phyloP scores from a whole-genome alignment of 2,113 vertebrate genomes.

The Ailuropoda melanoleuca region DNA sequence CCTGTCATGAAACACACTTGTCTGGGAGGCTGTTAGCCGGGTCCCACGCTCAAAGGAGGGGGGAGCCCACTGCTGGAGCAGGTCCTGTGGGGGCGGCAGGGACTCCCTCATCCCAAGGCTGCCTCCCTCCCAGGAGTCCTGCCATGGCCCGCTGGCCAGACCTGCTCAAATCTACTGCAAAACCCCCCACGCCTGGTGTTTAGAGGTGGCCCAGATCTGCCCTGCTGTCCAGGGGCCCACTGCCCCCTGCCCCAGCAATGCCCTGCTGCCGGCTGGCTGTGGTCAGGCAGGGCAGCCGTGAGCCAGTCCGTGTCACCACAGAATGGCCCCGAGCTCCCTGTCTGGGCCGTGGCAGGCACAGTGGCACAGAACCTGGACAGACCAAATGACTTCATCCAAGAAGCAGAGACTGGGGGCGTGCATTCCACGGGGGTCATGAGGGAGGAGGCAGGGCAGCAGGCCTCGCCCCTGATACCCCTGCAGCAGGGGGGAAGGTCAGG shows the following conservation, averaged over 20 bases:
- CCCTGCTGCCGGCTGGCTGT: neutral
- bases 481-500: neutral
- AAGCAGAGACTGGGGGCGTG: neutral
- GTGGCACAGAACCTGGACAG: neutral
- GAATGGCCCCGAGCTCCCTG: fast-evolving
- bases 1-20: neutral
- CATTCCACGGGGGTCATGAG: fast-evolving
- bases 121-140: neutral
- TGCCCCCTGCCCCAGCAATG: fast-evolving
- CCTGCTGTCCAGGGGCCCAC: too few relatives aligned
- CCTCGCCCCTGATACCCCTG: fast-evolving
- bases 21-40: neutral
- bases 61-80: neutral
- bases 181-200: neutral
- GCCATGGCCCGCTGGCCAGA: neutral
- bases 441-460: neutral
- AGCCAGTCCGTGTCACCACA: fast-evolving
- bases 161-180: neutral
- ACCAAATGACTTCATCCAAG: too few relatives aligned
- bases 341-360: neutral
- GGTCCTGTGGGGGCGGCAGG: too few relatives aligned
- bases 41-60: neutral
- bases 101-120: neutral
- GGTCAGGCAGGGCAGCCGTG: neutral
- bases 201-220: neutral